Conservation (phyloP, 1,140 invertebrate genomes). For the Lepidurus packardi region DNA sequence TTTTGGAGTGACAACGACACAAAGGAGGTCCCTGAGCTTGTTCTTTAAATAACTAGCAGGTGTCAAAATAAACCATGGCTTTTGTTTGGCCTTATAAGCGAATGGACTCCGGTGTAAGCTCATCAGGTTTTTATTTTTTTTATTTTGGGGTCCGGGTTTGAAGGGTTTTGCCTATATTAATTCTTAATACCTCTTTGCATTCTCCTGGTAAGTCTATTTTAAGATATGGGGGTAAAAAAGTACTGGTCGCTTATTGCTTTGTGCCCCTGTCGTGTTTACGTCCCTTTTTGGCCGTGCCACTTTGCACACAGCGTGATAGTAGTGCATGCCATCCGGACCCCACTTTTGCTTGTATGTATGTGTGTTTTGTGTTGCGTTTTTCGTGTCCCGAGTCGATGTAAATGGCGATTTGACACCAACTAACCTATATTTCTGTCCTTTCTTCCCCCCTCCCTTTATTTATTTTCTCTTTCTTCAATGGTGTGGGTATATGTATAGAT, state of each 20-base stretch:
- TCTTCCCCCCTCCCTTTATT: not conserved
- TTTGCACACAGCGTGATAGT: conserved; percentile 1
- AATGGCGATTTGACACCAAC: not conserved
- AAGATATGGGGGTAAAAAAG: not conserved
- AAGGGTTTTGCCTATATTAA: not conserved
- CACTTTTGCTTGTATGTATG: not conserved
- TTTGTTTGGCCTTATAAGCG: not conserved
- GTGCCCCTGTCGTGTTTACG: not conserved
- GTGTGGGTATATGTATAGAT: conserved; percentile 62
- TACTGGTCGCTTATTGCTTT: not conserved
- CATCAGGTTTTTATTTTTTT: not conserved
- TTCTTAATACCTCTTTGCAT: not conserved
- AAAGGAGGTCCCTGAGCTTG: not conserved
- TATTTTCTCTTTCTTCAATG: not conserved
- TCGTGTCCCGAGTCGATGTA: not conserved
- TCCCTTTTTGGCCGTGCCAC: not conserved
- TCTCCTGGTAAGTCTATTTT: too few relatives aligned
- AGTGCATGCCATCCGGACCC: conserved; percentile 1
- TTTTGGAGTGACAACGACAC: conserved; percentile 6
- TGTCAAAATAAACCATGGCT: conserved; percentile 5
- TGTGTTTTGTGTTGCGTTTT: not conserved
- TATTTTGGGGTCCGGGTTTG: not conserved
- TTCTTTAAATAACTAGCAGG: conserved; percentile 19
- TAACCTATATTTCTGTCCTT: conserved; percentile 9
- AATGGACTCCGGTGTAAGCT: not conserved